Base-by-base conservation (phyloP, 2,797 vertebrate species). In the Cirrhinus mrigala region DNA sequence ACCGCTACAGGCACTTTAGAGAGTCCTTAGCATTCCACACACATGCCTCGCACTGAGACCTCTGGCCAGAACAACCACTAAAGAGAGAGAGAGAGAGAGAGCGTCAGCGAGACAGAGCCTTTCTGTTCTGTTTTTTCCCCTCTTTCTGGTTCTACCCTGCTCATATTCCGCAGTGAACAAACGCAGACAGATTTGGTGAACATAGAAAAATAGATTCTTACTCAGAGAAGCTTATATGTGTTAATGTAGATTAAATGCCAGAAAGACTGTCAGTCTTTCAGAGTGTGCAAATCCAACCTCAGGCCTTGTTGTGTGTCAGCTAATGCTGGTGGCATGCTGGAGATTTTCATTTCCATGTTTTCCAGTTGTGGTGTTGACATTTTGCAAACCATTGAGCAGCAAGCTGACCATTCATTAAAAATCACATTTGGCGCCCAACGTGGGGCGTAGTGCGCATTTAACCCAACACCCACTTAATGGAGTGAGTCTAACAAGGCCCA, bases 21-120 rank as follows among this genome's bases (percentile, higher is more conserved):
- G 69, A 74, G 87, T 92, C 89, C 81, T 94, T 93, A 91, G 92
- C 89, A 94, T 95, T 94, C 94, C 79, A 88, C 86, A 86, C 93
- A 94, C 91, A 85, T 89, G 89, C 90, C 82, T 60, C 91, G 81
- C 87, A 89, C 91, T 79, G 91, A 88, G 86, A 90, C 92, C 86
- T 82, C 90, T 87, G 83, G 91, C 91, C 92, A 87, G 77, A 90
- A 86, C 83, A 85, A 85, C 91, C 88, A 90, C 90, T 86, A 86
- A 92, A 77, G 78, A 81, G 82, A 81, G 85, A 82, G 71, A 64
- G 48, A 56, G 64, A 71, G 80, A 18, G 81, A 10, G 33, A 9
- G 44, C 29, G 8, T 16, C 29, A 54, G 33, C 27, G 15, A 85
- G 24, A 81, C 48, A 81, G 58, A 81, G 46, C 24, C 33, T 77